Conservation (phyloP, 2,888 invertebrate species). For the Orthosia gracilis region DNA sequence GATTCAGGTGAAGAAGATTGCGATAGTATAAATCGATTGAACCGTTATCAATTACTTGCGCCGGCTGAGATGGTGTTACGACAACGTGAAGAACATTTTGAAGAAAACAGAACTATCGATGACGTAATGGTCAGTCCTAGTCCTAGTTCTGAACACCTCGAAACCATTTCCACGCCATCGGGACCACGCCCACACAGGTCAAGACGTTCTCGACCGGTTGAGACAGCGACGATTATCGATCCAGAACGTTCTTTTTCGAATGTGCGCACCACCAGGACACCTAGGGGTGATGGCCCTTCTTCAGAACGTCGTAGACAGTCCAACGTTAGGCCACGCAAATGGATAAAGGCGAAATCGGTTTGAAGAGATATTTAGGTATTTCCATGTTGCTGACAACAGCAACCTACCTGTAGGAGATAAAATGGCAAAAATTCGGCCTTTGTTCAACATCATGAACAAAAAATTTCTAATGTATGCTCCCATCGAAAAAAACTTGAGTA, state of each 20-base stretch:
- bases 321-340: not conserved
- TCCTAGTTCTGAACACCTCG: not conserved
- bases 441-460: not conserved
- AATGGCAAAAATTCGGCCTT: not conserved
- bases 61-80: conserved; percentile 3
- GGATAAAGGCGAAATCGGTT: no score
- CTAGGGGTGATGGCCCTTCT: not conserved
- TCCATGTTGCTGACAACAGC: no score
- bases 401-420: not conserved
- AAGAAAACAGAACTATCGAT: not conserved
- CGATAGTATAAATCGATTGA: not conserved
- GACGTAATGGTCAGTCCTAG: not conserved
- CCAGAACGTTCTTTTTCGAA: conserved; percentile 1
- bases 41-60: not conserved
- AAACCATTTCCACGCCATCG: conserved; percentile 13
- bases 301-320: not conserved
- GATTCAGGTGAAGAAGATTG: conserved; percentile 14
- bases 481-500: not conserved
- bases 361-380: no score
- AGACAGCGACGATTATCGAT: not conserved
- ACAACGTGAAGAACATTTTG: not conserved
- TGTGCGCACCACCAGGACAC: not conserved
- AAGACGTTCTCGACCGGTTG: not conserved
- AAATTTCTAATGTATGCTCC: not conserved
- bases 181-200: not conserved